A percentile compares a stretch with the other conserved stretches of the same genome.
Conservation (phyloP, 2,797 vertebrate genomes). For the Uromys caudimaculatus region DNA sequence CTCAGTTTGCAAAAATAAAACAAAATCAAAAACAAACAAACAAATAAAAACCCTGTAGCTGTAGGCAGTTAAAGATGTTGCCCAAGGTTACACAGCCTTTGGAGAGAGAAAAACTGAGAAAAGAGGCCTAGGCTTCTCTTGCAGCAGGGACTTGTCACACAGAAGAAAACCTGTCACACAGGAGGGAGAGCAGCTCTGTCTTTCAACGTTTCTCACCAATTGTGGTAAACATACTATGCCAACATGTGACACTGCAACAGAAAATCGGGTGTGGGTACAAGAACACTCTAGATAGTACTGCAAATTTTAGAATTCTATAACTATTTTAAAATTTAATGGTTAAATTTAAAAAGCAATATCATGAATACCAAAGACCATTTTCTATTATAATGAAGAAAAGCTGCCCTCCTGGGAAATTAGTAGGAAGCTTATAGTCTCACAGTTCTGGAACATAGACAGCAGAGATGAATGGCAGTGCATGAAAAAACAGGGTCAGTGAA, state of each 20-base stretch:
- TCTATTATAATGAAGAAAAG: background rate
- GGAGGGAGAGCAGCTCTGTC: background rate
- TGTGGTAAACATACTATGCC: background rate
- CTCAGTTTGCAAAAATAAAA: slow-evolving; percentile 25
- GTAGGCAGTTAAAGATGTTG: background rate
- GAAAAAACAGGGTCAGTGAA: background rate
- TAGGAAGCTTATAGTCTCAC: background rate
- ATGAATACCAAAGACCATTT: background rate
- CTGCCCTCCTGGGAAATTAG: background rate
- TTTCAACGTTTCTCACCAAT: background rate
- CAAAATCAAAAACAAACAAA: background rate
- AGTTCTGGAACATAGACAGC: background rate
- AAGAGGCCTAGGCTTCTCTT: background rate
- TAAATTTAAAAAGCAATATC: background rate
- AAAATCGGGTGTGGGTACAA: background rate
- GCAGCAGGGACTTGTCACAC: background rate
- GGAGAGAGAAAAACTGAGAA: background rate
- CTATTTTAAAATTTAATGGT: background rate
- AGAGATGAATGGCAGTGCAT: background rate
- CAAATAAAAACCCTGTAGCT: background rate
- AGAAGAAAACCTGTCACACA: slow-evolving; percentile 12
- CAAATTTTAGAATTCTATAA: background rate
- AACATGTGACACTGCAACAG: background rate
- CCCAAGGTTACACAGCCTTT: background rate
- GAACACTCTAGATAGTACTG: background rate